Base-by-base conservation (phyloP, 1,140 invertebrate species). In the Pseudomyrmex cubaensis region DNA sequence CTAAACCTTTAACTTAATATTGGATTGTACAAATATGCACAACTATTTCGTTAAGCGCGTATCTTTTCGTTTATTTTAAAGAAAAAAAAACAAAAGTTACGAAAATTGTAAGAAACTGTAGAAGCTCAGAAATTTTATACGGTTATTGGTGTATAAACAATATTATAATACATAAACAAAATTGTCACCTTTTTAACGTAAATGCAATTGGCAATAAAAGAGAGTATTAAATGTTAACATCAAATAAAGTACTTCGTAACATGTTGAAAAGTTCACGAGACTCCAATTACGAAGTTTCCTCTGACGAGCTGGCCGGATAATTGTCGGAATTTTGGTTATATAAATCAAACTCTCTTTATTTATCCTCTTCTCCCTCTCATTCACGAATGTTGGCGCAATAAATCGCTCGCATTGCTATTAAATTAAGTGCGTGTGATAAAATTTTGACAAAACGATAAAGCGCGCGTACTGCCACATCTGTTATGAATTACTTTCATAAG, bases 281-380 rank as follows among this genome's bases (percentile, higher is more conserved):
- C n/a, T 10, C n/a, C 59, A 13, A 62, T 25, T 4, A 35, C 15
- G 7, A 13, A 25, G 15, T 63, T 63, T 25, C 12, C 13, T 44
- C 35, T 44, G 35, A 22, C 25, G 7, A 13, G 48, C 44, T 20
- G 48, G 4, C 3, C 22, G n/a, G 48, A 67, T 54, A 67, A 77
- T 77, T 67, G 48, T 54, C 62, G 35, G 20, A 20, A 67, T 77
- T 67, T 54, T 15, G 44, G 35, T 44, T 50, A 54, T 54, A 44
- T 52, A 54, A 77, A 46, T 77, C 25, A 54, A 35, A 35, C 20
- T 12, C 13, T 35, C 3, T 35, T 35, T 35, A 35, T 74, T 44
- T 12, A 2, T 8, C 22, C 52, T 8, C 61, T 10, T 66, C 44
- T 66, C 13, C 4, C 12, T 35, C 12, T 67, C 12, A 5, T 52